These are phyloP conservation scores for Ceuthmochares aereus DNA, from an alignment of 2,113 vertebrate genomes.

Conservation along the genomic window DNA sequence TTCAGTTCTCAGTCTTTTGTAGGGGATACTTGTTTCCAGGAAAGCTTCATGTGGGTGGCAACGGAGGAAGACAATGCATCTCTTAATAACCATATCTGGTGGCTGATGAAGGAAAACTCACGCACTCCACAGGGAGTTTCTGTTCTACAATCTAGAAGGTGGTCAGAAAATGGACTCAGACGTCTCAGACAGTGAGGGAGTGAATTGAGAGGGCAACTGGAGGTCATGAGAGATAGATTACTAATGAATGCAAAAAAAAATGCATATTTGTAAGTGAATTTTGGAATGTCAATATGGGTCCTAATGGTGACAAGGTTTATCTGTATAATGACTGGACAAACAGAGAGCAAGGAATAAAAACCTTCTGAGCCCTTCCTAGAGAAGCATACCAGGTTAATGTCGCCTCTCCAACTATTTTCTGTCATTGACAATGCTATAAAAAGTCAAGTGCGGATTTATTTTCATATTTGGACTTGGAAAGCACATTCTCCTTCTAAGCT, in stretches of 20 bases:
- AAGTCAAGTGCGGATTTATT: background rate
- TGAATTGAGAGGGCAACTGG: constrained; percentile 25
- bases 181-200: constrained; percentile 4
- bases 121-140: background rate
- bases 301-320: background rate
- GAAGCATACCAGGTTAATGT: background rate
- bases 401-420: background rate
- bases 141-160: background rate
- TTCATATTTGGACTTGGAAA: background rate
- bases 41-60: background rate
- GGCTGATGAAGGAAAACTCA: constrained; percentile 3
- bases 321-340: background rate
- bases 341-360: background rate
- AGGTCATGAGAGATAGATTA: constrained; percentile 3
- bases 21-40: background rate
- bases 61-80: background rate
- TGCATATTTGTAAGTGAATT: background rate
- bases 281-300: background rate
- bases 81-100: background rate
- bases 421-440: background rate
- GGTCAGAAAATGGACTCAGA: background rate
- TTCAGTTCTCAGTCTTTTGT: background rate
- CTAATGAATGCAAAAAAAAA: background rate
- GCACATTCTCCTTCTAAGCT: background rate
- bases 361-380: background rate